Evolutionary conservation across 2,888 invertebrate genomes (phyloP), one percentile per base, ranked within the genome.

Genomic region (Peribatodes rhomboidaria): DNA sequence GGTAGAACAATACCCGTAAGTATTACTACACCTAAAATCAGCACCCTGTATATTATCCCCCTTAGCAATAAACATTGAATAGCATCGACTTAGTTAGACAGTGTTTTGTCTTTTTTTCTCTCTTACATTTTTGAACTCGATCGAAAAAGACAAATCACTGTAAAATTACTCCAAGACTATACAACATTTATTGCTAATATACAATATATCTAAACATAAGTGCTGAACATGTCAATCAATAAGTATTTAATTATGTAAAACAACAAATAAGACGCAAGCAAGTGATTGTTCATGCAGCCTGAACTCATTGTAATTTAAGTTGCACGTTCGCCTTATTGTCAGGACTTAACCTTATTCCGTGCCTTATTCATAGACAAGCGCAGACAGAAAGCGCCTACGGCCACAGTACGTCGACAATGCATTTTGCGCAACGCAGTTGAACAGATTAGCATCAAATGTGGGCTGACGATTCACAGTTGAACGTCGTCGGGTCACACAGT

Each of bases 341-440:
- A 55, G 39, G n/a, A 46, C 16, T 22, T 62, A 47, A 42, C 49
- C 37, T 37, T 56, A 55, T 35, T 55, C 33, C 41, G 35, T 33
- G 52, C 39, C 42, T 49, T 56, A 57, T 65, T 56, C 65, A 65
- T 50, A 44, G 53, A 33, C 47, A 16, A 52, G 66, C 56, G 65
- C 61, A 65, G 70, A 71, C 68, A 71, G 71, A 70, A 62, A 67
- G 73, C 72, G 68, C 70, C 70, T 71, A 71, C 70, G 67, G 64
- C 42, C 8, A 18, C 49, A 18, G 44, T 39, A 64, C 49, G 61
- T 60, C 63, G 50, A 65, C 64, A 50, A 50, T 69, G 67, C 64
- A 52, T 61, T 67, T 77, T 78, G 72, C 78, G 70, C 75, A 77
- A 78, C 54, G 0, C 73, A 57, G 75, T 73, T 68, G 71, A 56